phyloP scores from a whole-genome alignment of 1,140 invertebrate genomes.

The Papilio helenus region DNA sequence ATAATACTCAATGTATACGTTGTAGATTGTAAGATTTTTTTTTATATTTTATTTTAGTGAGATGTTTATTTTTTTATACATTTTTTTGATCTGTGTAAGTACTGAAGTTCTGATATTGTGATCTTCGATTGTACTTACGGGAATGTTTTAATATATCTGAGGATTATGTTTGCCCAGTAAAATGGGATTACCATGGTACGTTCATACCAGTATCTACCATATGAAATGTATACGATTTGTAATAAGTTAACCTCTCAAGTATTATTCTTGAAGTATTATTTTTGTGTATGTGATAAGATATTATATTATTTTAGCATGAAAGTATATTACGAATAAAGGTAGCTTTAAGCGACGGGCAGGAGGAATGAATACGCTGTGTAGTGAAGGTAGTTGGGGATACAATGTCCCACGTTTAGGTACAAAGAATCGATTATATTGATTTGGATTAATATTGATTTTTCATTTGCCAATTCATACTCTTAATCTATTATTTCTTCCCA shows the following conservation, averaged over 20 bases:
- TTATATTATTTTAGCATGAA: slow-evolving; percentile 75
- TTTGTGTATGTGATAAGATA: slow-evolving; percentile 79
- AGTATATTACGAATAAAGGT: slow-evolving; percentile 77
- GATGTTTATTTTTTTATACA: slow-evolving; percentile 69
- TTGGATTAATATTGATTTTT: slow-evolving; percentile 65
- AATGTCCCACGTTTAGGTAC: slow-evolving; percentile 74
- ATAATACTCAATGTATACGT: slow-evolving; percentile 82
- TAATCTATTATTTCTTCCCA: no score
- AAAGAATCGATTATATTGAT: slow-evolving; percentile 80
- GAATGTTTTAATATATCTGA: slow-evolving; percentile 56
- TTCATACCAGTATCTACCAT: slow-evolving; percentile 60
- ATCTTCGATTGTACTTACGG: slow-evolving; percentile 67
- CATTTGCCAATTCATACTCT: slow-evolving; percentile 40
- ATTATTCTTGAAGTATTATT: slow-evolving; percentile 81
- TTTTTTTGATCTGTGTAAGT: slow-evolving; percentile 64
- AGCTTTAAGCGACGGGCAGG: slow-evolving; percentile 68
- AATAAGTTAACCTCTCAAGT: slow-evolving; percentile 74
- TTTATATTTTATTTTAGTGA: slow-evolving; percentile 62
- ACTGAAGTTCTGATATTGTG: slow-evolving; percentile 64
- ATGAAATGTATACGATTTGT: slow-evolving; percentile 74
- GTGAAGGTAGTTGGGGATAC: slow-evolving; percentile 68
- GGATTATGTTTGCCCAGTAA: slow-evolving; percentile 57
- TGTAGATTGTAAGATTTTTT: slow-evolving; percentile 70
- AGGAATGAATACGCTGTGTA: slow-evolving; percentile 77
- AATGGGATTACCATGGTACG: slow-evolving; percentile 47